phyloP scores from a whole-genome alignment of 2,113 vertebrate species.

The Melanocharis versteri region DNA sequence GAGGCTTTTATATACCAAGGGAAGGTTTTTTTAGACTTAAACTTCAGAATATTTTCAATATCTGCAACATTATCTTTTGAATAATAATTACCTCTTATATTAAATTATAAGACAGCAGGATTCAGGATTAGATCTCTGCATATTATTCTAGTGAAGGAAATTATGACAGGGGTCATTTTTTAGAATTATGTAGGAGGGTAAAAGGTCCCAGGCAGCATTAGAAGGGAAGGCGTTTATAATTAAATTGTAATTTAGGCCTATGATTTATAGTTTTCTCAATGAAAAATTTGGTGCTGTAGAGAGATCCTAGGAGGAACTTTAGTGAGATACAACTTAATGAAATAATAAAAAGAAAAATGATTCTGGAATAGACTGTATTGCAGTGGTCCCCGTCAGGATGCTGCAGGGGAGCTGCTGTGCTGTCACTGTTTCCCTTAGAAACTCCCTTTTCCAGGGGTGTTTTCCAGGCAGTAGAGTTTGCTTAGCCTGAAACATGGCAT shows the following conservation, averaged over 20 bases:
- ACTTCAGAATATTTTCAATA: slow-evolving; percentile 79
- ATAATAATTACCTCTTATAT: slow-evolving; percentile 82
- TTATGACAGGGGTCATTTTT: slow-evolving; percentile 92
- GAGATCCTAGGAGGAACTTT: slow-evolving; percentile 82
- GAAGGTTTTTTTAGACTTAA: slow-evolving; percentile 60
- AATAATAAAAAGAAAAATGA: slow-evolving; percentile 92
- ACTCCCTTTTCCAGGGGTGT: background rate
- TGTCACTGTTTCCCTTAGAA: slow-evolving; percentile 24
- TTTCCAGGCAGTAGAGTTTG: background rate
- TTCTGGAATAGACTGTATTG: slow-evolving; percentile 73
- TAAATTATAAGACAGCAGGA: slow-evolving; percentile 82
- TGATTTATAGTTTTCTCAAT: slow-evolving; percentile 88
- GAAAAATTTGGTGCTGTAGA: slow-evolving; percentile 82
- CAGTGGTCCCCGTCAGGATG: slow-evolving; percentile 13
- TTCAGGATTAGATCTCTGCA: slow-evolving; percentile 80
- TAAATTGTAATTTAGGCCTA: slow-evolving; percentile 98
- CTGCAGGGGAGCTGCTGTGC: slow-evolving; percentile 24
- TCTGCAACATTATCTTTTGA: slow-evolving; percentile 81
- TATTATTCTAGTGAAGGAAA: slow-evolving; percentile 85
- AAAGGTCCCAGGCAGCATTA: slow-evolving; percentile 95
- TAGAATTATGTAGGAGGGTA: slow-evolving; percentile 96
- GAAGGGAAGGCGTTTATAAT: slow-evolving; percentile 95
- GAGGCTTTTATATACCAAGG: slow-evolving; percentile 16
- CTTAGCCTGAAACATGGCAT: background rate
- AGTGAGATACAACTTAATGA: slow-evolving; percentile 93